Conservation (phyloP, 2,113 vertebrate species). For the Pygoscelis antarcticus region DNA sequence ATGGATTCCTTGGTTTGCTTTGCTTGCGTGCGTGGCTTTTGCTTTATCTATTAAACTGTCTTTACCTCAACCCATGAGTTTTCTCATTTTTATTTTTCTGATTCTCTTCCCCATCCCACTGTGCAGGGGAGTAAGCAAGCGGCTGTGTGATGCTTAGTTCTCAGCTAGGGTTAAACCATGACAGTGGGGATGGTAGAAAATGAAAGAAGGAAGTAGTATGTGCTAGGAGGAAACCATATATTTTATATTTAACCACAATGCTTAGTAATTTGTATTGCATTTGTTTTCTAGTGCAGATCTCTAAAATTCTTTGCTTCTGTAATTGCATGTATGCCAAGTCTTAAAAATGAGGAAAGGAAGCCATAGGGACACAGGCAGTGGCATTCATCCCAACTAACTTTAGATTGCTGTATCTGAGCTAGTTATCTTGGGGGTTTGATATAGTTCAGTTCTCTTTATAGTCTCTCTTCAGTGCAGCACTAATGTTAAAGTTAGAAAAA, state of each 20-base stretch:
- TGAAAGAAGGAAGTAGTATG: background rate
- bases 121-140: too few species aligned
- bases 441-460: background rate
- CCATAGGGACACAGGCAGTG: background rate
- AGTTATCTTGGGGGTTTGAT: background rate
- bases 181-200: background rate
- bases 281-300: background rate
- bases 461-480: background rate
- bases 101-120: too few species aligned
- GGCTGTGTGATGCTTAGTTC: too few species aligned
- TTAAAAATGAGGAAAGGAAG: background rate
- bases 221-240: background rate
- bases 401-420: background rate
- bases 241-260: background rate
- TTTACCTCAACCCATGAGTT: too few species aligned
- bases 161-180: too few species aligned
- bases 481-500: background rate
- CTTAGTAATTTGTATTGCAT: background rate
- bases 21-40: too few species aligned
- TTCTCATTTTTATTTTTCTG: too few species aligned
- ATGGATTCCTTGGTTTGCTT: too few species aligned
- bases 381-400: background rate
- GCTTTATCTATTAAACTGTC: too few species aligned
- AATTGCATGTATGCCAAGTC: background rate
- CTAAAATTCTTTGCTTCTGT: background rate